phyloP scores from a whole-genome alignment of 2,797 vertebrate species.

The Gambusia yucatana region DNA sequence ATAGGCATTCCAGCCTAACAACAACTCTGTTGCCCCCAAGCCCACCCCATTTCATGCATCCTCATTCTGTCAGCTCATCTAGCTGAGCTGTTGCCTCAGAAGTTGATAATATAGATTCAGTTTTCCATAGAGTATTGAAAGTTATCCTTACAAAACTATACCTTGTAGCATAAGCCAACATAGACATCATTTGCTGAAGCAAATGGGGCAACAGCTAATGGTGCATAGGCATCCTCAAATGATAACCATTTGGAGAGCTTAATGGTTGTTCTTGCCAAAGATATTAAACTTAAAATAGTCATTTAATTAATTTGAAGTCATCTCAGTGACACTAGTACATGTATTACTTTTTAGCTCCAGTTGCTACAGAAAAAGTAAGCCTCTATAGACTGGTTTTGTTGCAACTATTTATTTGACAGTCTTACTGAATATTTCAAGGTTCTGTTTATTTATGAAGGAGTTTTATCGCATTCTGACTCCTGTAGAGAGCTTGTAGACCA shows the following conservation, averaged over 20 bases:
- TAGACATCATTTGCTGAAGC: background rate
- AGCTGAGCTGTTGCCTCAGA: background rate
- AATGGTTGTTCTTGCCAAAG: background rate
- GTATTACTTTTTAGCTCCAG: background rate
- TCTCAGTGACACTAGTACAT: background rate
- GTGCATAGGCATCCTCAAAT: background rate
- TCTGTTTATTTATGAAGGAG: background rate
- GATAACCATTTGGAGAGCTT: background rate
- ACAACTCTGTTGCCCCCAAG: no score
- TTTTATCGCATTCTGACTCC: background rate
- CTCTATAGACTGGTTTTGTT: background rate
- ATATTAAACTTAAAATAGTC: background rate
- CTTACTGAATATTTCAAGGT: background rate
- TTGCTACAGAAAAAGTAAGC: background rate
- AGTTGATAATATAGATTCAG: background rate
- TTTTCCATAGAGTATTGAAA: background rate
- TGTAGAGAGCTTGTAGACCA: background rate
- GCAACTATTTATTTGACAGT: background rate
- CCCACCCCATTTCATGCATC: background rate
- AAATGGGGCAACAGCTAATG: background rate
- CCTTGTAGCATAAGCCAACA: background rate
- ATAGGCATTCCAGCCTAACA: background rate
- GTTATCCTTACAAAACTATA: background rate
- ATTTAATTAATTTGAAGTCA: background rate
- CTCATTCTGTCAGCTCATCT: background rate